Conservation (phyloP, 2,113 vertebrate genomes). For the Microcebus murinus region DNA sequence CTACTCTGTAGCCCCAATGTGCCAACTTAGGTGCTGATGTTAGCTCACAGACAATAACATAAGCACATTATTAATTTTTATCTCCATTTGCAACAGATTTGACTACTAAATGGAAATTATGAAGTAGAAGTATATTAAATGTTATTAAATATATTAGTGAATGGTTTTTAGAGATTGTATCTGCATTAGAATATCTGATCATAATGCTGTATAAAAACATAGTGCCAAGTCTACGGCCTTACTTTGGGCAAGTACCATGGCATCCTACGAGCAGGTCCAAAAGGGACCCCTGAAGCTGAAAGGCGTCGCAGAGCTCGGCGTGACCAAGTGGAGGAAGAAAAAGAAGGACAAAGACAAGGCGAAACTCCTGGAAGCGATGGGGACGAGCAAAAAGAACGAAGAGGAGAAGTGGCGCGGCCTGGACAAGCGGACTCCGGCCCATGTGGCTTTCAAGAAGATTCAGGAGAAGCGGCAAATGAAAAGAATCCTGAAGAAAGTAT, state of each 20-base stretch:
- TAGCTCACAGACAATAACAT: too few relatives aligned
- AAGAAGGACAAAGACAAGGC: slow-evolving; percentile 92
- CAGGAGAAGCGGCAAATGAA: slow-evolving; percentile 99
- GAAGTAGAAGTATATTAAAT: too few relatives aligned
- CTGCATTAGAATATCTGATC: too few relatives aligned
- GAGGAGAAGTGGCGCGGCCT: slow-evolving; percentile 89
- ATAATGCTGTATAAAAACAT: too few relatives aligned
- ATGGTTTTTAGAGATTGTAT: too few relatives aligned
- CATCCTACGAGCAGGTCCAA: slow-evolving; percentile 84
- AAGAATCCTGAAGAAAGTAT: slow-evolving; percentile 97
- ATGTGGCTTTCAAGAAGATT: slow-evolving; percentile 96
- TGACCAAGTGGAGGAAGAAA: slow-evolving; percentile 91
- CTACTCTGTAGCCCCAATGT: too few relatives aligned
- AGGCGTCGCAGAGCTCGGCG: slow-evolving; percentile 64
- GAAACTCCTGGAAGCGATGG: slow-evolving; percentile 90
- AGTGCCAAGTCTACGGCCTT: background rate
- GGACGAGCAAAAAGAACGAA: slow-evolving; percentile 90
- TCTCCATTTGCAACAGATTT: too few relatives aligned
- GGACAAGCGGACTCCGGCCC: slow-evolving; percentile 96
- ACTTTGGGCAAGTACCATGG: background rate
- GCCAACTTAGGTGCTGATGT: too few relatives aligned
- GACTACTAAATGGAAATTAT: too few relatives aligned
- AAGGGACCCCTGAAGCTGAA: slow-evolving; percentile 82
- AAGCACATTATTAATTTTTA: too few relatives aligned
- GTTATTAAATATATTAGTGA: too few relatives aligned